phyloP scores from a whole-genome alignment of 2,797 vertebrate genomes.

The Rhinoraja longicauda region DNA sequence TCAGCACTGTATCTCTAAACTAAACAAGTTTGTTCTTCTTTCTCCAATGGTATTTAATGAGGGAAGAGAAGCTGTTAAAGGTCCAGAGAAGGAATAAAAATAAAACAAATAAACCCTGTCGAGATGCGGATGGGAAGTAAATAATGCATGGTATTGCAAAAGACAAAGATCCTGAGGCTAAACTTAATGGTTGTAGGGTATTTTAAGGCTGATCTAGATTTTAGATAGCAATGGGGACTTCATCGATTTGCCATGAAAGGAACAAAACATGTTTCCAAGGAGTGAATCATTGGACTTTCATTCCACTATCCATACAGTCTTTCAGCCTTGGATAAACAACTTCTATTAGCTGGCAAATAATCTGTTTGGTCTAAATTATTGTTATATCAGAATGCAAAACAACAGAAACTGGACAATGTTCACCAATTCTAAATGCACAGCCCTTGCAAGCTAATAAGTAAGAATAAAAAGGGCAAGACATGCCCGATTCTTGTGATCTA shows the following conservation, averaged over 20 bases:
- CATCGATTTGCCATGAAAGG: not conserved
- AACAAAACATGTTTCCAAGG: not conserved
- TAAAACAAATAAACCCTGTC: not conserved
- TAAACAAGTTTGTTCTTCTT: not conserved
- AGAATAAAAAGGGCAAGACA: not conserved
- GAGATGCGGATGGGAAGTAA: not conserved
- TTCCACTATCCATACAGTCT: not conserved
- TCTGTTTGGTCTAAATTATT: not conserved
- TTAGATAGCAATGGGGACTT: not conserved
- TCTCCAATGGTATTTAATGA: not conserved
- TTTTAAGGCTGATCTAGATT: not conserved
- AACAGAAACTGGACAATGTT: not conserved
- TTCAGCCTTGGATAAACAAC: not conserved
- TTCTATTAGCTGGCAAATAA: not conserved
- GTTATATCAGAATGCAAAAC: not conserved
- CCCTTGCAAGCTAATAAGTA: not conserved
- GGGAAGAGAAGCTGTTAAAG: not conserved
- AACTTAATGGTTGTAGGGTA: not conserved
- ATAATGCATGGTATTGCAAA: not conserved
- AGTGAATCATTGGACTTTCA: too few species aligned
- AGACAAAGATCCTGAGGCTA: not conserved
- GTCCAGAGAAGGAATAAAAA: not conserved
- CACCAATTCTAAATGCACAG: not conserved
- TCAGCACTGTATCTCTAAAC: too few species aligned
- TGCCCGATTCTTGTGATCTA: not conserved